phyloP scores from a whole-genome alignment of 1,140 invertebrate genomes.

The Globodera ellingtonae region DNA sequence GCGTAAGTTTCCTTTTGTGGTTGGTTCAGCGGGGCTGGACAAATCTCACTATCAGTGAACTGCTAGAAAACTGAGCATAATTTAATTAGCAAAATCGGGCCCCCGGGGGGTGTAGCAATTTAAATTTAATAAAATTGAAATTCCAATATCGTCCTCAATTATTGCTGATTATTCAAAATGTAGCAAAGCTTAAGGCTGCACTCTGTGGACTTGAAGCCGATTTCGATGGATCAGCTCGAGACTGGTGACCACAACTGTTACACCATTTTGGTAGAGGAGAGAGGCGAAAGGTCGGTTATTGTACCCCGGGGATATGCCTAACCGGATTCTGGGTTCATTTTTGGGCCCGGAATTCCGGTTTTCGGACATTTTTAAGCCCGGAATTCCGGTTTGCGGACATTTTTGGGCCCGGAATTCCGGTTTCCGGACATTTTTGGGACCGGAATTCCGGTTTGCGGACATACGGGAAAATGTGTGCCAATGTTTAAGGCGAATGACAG shows the following conservation, averaged over 20 bases:
- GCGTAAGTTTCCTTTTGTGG: too few species aligned
- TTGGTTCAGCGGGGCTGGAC: too few species aligned
- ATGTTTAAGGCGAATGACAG: neutral
- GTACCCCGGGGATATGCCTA: neutral
- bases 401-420: too few species aligned
- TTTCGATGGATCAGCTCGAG: constrained; percentile 9
- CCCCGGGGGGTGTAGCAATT: too few species aligned
- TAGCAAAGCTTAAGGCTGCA: too few species aligned
- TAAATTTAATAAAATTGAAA: too few species aligned
- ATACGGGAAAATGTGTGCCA: neutral
- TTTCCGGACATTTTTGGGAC: neutral
- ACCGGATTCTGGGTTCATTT: neutral
- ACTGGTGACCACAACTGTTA: constrained; percentile 4
- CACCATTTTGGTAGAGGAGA: constrained; percentile 15
- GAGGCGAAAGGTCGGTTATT: neutral
- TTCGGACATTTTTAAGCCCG: neutral
- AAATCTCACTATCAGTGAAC: too few species aligned
- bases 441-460: neutral
- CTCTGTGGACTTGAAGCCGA: neutral
- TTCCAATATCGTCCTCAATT: too few species aligned
- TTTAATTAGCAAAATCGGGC: too few species aligned
- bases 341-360: neutral
- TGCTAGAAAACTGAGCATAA: too few species aligned
- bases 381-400: too few species aligned
- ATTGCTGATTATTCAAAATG: too few species aligned